These are phyloP conservation scores for Salmo trutta DNA, from an alignment of 2,797 vertebrate species.

Conservation along the genomic window DNA sequence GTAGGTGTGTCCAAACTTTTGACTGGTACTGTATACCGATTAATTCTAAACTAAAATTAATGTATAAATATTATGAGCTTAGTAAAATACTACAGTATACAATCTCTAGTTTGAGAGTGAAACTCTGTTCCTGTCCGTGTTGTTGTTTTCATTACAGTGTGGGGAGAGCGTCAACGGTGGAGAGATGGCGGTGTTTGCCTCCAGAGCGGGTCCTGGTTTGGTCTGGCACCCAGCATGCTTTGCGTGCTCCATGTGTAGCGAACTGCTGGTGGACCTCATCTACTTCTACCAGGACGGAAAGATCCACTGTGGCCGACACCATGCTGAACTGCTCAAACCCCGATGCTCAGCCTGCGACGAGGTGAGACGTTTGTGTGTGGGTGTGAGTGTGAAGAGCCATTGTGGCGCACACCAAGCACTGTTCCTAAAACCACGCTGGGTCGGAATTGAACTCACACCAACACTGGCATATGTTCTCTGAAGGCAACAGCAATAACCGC, in stretches of 20 bases:
- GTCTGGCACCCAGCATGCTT: slow-evolving; percentile 97
- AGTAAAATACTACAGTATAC: not conserved
- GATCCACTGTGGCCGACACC: slow-evolving; percentile 96
- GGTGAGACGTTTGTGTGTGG: slow-evolving; percentile 71
- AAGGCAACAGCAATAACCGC: not conserved
- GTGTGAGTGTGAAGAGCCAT: not conserved
- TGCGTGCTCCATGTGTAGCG: slow-evolving; percentile 88
- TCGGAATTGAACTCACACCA: not conserved
- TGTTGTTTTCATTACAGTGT: slow-evolving; percentile 58
- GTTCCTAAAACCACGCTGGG: not conserved
- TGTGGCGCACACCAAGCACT: not conserved
- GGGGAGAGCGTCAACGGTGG: slow-evolving; percentile 83
- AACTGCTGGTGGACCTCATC: slow-evolving; percentile 96
- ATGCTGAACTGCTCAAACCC: slow-evolving; percentile 95
- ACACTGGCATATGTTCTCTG: not conserved
- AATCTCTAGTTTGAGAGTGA: not conserved
- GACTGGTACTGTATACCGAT: no score
- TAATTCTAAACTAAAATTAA: no score
- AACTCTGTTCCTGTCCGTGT: not conserved
- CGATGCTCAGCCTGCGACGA: slow-evolving; percentile 97
- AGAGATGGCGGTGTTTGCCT: slow-evolving; percentile 91
- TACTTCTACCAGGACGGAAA: slow-evolving; percentile 98
- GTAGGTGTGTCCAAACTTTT: no score
- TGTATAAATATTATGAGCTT: not conserved
- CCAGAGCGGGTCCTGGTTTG: slow-evolving; percentile 84